phyloP scores from a whole-genome alignment of 2,888 invertebrate genomes.

The Cerastis rubricosa region DNA sequence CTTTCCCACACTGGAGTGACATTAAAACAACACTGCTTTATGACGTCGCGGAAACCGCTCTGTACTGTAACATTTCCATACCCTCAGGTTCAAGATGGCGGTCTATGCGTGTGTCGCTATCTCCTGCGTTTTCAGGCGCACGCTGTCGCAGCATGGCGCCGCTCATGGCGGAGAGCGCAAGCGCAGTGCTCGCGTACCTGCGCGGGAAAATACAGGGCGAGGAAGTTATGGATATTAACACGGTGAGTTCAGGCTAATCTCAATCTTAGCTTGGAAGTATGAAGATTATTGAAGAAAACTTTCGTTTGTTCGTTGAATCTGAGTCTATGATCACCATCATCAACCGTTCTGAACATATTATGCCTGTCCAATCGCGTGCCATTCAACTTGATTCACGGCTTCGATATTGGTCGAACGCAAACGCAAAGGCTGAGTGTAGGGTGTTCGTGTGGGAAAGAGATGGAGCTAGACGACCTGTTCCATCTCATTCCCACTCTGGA shows the following conservation, averaged over 20 bases:
- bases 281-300: not conserved
- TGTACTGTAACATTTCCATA: not conserved
- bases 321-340: not conserved
- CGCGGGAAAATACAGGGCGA: constrained; percentile 47
- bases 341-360: not conserved
- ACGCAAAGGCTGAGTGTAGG: not conserved
- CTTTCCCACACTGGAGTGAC: no score
- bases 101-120: constrained; percentile 74
- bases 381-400: not conserved
- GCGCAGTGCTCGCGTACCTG: constrained; percentile 67
- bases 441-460: not conserved
- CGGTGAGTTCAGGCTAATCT: constrained; percentile 60
- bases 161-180: constrained; percentile 76
- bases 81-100: constrained; percentile 78
- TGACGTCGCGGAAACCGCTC: no score
- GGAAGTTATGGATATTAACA: constrained; percentile 73
- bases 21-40: no score
- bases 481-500: not conserved
- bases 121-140: constrained; percentile 79
- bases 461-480: not conserved
- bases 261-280: not conserved
- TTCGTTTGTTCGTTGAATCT: not conserved
- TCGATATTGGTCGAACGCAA: not conserved
- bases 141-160: constrained; percentile 79
- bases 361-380: not conserved